These are phyloP conservation scores for Calameuta filiformis DNA, from an alignment of 2,888 invertebrate genomes.

Conservation along the genomic window DNA sequence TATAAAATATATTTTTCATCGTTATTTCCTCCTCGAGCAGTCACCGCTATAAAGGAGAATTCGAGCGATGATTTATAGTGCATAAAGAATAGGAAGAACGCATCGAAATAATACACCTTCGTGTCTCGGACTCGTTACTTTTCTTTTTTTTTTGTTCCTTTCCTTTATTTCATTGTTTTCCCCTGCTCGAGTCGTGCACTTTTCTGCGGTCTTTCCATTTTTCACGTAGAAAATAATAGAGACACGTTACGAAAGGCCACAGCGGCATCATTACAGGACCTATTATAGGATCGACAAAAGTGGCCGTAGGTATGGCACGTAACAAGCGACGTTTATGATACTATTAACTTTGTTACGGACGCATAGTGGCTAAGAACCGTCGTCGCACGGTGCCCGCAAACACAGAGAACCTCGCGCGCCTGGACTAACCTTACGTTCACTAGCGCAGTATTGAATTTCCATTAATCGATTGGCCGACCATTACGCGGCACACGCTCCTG, in stretches of 20 bases:
- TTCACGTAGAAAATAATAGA: background rate
- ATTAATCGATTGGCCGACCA: constrained; percentile 61
- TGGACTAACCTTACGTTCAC: constrained; percentile 11
- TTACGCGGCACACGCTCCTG: constrained; percentile 43
- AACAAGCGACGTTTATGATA: constrained; percentile 54
- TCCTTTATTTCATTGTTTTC: background rate
- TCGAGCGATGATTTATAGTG: background rate
- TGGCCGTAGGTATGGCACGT: constrained; percentile 37
- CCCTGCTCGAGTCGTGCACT: background rate
- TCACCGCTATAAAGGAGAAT: background rate
- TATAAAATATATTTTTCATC: background rate
- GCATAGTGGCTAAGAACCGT: constrained; percentile 18
- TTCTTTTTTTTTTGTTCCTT: background rate
- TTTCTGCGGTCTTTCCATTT: background rate
- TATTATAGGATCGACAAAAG: constrained; percentile 41
- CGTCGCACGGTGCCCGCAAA: background rate
- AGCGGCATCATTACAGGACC: constrained; percentile 5
- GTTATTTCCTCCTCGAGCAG: background rate
- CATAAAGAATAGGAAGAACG: background rate
- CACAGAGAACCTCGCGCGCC: constrained; percentile 37
- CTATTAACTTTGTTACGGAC: constrained; percentile 55
- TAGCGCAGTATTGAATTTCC: constrained; percentile 61
- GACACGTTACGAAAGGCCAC: background rate
- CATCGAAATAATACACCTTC: background rate
- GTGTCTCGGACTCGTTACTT: background rate